Percentiles rank a stretch among this genome's conserved stretches.
These are phyloP conservation scores for Nezara viridula DNA, from an alignment of 2,888 invertebrate genomes.

Conservation along the genomic window DNA sequence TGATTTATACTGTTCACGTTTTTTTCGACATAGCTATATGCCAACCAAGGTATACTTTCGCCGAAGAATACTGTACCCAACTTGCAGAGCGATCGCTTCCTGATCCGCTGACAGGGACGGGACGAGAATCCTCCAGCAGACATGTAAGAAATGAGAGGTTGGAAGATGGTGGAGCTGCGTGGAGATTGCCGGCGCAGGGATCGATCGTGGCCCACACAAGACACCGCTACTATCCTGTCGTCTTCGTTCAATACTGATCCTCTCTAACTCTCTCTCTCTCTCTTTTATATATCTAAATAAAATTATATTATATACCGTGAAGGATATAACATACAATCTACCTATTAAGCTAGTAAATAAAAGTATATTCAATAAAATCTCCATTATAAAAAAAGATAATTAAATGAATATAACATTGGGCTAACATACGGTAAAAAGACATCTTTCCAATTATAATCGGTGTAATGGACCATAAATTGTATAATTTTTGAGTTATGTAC, in stretches of 20 bases:
- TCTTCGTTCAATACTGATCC: conserved; percentile 45
- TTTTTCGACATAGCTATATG: too few species aligned
- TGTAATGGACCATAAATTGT: too few species aligned
- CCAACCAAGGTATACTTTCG: background rate
- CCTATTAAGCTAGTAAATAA: too few species aligned
- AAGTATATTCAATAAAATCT: too few species aligned
- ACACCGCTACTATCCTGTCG: conserved; percentile 51
- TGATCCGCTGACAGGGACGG: background rate
- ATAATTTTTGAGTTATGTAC: too few species aligned
- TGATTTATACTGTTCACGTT: too few species aligned
- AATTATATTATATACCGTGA: background rate
- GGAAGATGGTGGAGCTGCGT: conserved; percentile 53
- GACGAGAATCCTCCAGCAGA: background rate
- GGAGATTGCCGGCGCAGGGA: conserved; percentile 48
- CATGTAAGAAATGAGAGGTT: conserved; percentile 2
- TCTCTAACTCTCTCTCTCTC: background rate
- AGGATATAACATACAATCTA: too few species aligned
- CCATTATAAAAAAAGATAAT: too few species aligned
- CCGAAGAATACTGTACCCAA: background rate
- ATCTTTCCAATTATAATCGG: too few species aligned
- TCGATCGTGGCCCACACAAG: conserved; percentile 51
- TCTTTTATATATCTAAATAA: background rate
- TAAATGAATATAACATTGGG: too few species aligned
- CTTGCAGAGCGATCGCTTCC: background rate
- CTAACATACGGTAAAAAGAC: too few species aligned